Evolutionary conservation across 2,888 invertebrate genomes (phyloP), one percentile per base, ranked within the genome.

Genomic region (Agonopterix arenella): DNA sequence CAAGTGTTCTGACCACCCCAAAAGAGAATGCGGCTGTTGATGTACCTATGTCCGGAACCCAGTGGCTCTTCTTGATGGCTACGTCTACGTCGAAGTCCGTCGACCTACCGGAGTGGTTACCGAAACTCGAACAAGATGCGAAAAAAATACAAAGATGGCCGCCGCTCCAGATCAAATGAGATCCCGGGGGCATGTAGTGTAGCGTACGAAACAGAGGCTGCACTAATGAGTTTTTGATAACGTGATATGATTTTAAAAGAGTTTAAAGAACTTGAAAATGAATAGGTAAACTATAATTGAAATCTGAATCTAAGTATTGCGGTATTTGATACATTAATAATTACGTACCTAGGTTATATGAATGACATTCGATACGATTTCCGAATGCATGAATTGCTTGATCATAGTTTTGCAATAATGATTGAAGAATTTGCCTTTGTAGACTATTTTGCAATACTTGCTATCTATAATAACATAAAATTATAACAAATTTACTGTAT

Each of bases 151-250:
- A 62, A 66, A 60, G 53, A 60, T 62, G 58, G 61, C 54, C 53
- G 60, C 57, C 76, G 85, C 82, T 81, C 84, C 84, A 84, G 82
- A 80, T 85, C 76, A 83, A 85, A 84, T 81, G 79, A 77, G 76
- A 57, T 62, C 51, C 44, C 11, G 53, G 54, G 59, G 64, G 68
- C 67, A 60, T 57, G 52, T 61, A 68, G 70, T 64, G 66, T 59
- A 66, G 45, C 53, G 50, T 4, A n/a, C 9, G 36, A 45, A 43
- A 28, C 59, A 68, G 55, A 53, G 44, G 5, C 43, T 10, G 43
- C 43, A 11, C 11, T 40, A n/a, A 28, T 28, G 28, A 28, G 28
- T 28, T 5, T 28, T 28, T 28, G 28, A 28, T 28, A 28, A 28
- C 7, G 7, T 28, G 28, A 28, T 28, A 5, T 28, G 5, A 28